Percentiles rank a stretch among this genome's conserved stretches.
Conservation (phyloP, 2,888 invertebrate genomes). For the Mycalesis mineus region DNA sequence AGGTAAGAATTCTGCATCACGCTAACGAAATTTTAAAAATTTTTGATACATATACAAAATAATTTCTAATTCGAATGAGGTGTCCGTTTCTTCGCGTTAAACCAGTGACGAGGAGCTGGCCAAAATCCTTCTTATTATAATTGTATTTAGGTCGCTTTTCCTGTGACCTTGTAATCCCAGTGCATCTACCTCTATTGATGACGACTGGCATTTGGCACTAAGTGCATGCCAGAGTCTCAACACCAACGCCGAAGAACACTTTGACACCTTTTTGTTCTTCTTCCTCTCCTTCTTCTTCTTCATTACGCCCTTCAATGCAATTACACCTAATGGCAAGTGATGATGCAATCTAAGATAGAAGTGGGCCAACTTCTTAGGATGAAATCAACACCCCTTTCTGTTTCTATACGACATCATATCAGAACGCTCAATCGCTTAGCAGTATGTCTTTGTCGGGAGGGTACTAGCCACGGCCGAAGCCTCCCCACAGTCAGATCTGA, state of each 20-base stretch:
- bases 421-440: too few species aligned
- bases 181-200: conserved; percentile 59
- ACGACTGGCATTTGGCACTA: conserved; percentile 55
- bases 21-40: conserved; percentile 45
- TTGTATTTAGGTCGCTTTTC: conserved; percentile 25
- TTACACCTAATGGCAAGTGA: too few species aligned
- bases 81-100: conserved; percentile 70
- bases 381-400: too few species aligned
- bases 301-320: too few species aligned
- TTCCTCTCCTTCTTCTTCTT: too few species aligned
- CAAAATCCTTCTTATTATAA: conserved; percentile 38
- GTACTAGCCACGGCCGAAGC: too few species aligned
- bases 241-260: conserved; percentile 57
- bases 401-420: too few species aligned
- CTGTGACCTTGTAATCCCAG: conserved; percentile 42
- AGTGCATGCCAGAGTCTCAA: conserved; percentile 57
- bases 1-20: conserved; percentile 60
- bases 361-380: too few species aligned
- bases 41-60: conserved; percentile 35
- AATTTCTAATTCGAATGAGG: conserved; percentile 29
- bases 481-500: too few species aligned
- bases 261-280: conserved; percentile 57
- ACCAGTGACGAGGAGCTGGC: conserved; percentile 60
- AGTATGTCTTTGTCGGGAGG: too few species aligned
- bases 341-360: too few species aligned